Conservation (phyloP, 2,888 invertebrate genomes). For the Leptinotarsa rubiginosa region DNA sequence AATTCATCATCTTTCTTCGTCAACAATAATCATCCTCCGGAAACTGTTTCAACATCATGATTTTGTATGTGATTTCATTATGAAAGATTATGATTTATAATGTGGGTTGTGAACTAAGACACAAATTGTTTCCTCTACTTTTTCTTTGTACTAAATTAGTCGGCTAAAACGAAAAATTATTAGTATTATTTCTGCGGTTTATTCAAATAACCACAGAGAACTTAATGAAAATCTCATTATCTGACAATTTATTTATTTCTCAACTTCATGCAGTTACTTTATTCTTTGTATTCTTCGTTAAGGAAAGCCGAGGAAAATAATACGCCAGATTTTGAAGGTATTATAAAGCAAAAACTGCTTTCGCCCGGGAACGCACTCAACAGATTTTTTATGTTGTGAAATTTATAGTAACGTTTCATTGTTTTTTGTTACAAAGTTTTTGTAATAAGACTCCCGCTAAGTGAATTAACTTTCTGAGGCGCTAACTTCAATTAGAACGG, state of each 20-base stretch:
- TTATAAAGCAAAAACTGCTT: slow-evolving; percentile 9
- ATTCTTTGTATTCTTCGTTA: not conserved
- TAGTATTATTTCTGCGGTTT: too few species aligned
- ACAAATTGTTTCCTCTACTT: too few species aligned
- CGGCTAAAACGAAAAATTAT: too few species aligned
- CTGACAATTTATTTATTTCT: not conserved
- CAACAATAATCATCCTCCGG: too few species aligned
- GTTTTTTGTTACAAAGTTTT: slow-evolving; percentile 7
- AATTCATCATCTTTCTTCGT: too few species aligned
- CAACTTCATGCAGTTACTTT: not conserved
- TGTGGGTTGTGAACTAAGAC: too few species aligned
- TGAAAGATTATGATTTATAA: too few species aligned
- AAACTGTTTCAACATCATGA: too few species aligned
- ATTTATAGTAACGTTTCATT: slow-evolving; percentile 7
- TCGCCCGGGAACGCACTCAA: not conserved
- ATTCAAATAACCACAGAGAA: not conserved
- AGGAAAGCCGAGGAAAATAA: not conserved
- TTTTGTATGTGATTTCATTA: too few species aligned
- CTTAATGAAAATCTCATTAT: not conserved
- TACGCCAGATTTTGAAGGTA: slow-evolving; percentile 1
- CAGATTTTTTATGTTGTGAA: not conserved
- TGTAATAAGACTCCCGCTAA: slow-evolving; percentile 1
- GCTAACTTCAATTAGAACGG: slow-evolving; percentile 9
- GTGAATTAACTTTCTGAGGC: slow-evolving; percentile 9
- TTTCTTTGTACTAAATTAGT: too few species aligned